phyloP scores from a whole-genome alignment of 2,113 vertebrate species.

The Leptobrachium ailaonicum region DNA sequence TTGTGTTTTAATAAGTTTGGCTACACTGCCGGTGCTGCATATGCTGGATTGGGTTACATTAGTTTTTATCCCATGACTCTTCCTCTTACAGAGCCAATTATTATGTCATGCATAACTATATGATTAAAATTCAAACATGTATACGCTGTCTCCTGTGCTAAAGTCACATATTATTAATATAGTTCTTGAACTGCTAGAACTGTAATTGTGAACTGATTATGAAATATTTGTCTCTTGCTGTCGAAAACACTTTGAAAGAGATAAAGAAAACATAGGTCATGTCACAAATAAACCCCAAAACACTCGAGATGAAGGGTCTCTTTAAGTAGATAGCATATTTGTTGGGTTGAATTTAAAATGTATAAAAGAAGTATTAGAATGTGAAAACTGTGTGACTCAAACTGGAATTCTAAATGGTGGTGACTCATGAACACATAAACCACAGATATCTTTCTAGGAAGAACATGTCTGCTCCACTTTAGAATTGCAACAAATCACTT shows the following conservation, averaged over 20 bases:
- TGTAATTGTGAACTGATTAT: background rate
- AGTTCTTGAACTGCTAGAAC: background rate
- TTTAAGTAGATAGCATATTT: background rate
- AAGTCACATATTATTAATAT: background rate
- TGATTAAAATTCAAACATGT: background rate
- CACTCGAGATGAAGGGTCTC: background rate
- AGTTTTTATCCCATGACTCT: background rate
- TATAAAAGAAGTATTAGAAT: background rate
- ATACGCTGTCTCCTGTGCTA: background rate
- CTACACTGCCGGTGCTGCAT: background rate
- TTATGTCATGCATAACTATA: background rate
- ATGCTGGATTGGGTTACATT: slow-evolving; percentile 14
- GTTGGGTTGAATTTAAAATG: background rate
- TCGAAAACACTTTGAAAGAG: no score
- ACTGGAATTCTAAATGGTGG: background rate
- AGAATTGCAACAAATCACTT: no score
- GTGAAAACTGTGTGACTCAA: background rate
- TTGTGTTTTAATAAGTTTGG: slow-evolving; percentile 7
- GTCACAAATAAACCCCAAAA: background rate
- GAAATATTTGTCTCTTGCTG: no score
- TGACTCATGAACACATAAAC: background rate
- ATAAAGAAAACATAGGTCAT: no score
- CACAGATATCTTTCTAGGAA: background rate
- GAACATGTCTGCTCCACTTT: background rate
- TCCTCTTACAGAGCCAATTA: background rate